These are phyloP conservation scores for Catajapyx aquilonaris DNA, from an alignment of 1,140 invertebrate species.

Conservation along the genomic window DNA sequence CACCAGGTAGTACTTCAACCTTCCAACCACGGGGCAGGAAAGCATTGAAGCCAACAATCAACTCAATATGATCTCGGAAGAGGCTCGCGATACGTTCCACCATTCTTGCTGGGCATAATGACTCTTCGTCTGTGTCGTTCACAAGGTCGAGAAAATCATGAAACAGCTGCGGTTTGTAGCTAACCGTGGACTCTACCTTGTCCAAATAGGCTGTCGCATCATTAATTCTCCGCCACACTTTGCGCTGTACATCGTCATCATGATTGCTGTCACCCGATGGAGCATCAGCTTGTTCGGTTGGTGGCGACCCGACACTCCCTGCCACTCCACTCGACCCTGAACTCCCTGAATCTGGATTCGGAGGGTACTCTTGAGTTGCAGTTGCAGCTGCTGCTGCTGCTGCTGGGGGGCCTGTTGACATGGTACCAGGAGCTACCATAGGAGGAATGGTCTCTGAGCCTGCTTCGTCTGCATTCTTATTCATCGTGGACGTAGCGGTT, in stretches of 20 bases:
- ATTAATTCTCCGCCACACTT: slow-evolving; percentile 76
- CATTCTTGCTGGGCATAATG: slow-evolving; percentile 96
- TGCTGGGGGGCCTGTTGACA: no score
- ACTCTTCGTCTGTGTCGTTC: slow-evolving; percentile 99
- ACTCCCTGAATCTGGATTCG: not conserved
- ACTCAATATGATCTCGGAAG: slow-evolving; percentile 90
- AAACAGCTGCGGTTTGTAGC: slow-evolving; percentile 93
- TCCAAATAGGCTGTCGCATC: slow-evolving; percentile 96
- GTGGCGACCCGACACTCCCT: not conserved
- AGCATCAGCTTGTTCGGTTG: not conserved
- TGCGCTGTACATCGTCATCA: slow-evolving; percentile 18
- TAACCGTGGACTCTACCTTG: slow-evolving; percentile 96
- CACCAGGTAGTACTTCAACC: slow-evolving; percentile 87
- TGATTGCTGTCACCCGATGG: not conserved
- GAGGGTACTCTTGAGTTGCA: no score
- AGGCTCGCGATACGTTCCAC: slow-evolving; percentile 89
- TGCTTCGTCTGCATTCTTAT: no score
- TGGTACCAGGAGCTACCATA: no score
- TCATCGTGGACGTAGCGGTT: no score
- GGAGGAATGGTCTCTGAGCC: no score
- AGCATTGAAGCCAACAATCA: slow-evolving; percentile 98
- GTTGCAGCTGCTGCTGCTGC: no score
- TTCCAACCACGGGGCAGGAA: slow-evolving; percentile 97
- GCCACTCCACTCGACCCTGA: not conserved
- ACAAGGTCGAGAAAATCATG: slow-evolving; percentile 99